Evolutionary conservation across 2,797 vertebrate species (phyloP).

Genomic region (Sciurus vulgaris): DNA sequence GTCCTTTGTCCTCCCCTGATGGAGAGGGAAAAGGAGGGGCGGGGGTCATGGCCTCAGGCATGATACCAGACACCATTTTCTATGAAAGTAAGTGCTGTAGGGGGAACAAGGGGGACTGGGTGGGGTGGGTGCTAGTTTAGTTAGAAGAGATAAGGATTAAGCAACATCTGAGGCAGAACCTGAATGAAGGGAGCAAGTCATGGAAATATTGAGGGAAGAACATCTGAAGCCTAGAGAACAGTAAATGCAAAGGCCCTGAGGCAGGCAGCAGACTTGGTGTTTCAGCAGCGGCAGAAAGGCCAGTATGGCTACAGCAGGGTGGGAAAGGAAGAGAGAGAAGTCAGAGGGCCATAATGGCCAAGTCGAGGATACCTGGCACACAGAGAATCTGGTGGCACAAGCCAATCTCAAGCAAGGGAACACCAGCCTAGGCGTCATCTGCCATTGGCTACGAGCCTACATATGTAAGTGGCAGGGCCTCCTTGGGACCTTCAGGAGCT

Average conservation of each 20-base stretch:
- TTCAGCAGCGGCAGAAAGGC: neutral
- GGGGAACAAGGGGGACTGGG: neutral
- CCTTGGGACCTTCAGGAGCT: neutral
- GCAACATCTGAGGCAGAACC: neutral
- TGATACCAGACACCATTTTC: neutral
- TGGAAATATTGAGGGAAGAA: neutral
- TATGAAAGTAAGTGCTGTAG: neutral
- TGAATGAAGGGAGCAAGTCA: neutral
- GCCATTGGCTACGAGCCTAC: neutral
- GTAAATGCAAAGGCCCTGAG: neutral
- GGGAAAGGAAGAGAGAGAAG: neutral
- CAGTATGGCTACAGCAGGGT: fast-evolving
- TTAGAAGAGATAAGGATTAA: neutral
- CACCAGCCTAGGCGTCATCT: neutral
- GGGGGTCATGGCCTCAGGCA: neutral
- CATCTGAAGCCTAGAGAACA: neutral
- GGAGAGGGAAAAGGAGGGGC: neutral
- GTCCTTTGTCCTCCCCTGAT: neutral
- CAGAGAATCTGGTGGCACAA: neutral
- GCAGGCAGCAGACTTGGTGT: neutral
- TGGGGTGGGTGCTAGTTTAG: neutral
- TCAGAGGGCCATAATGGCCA: neutral
- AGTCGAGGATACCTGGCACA: neutral
- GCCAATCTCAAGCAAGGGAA: neutral
- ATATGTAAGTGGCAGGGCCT: neutral